Conservation (phyloP, 2,797 vertebrate genomes). For the Crocodylus rhombifer region DNA sequence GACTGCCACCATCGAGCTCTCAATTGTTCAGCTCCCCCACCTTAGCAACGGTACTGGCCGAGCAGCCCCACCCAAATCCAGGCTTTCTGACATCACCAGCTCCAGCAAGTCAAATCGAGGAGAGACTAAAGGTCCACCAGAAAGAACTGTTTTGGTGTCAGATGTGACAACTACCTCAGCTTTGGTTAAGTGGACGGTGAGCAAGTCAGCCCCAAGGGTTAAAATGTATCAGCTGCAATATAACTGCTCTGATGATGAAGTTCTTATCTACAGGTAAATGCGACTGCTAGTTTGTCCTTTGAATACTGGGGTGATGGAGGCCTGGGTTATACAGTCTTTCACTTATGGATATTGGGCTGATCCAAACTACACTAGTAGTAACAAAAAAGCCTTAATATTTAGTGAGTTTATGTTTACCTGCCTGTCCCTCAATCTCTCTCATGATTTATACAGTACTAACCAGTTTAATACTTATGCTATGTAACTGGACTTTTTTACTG, state of each 20-base stretch:
- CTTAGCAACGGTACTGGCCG: conserved; percentile 92
- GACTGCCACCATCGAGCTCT: conserved; percentile 93
- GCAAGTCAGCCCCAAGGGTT: conserved; percentile 93
- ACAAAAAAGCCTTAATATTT: rapidly evolving
- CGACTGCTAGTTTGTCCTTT: background rate
- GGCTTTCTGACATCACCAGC: conserved; percentile 97
- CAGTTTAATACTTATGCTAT: background rate
- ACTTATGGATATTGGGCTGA: background rate
- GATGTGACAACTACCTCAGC: conserved; percentile 96
- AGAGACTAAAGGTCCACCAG: conserved; percentile 89
- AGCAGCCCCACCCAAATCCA: conserved; percentile 90
- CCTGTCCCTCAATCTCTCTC: background rate
- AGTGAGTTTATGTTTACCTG: background rate
- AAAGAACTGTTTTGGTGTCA: conserved; percentile 91
- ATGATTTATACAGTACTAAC: background rate
- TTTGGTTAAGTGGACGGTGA: conserved; percentile 95
- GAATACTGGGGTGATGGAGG: background rate
- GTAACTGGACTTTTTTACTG: background rate
- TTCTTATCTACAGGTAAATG: conserved; percentile 97
- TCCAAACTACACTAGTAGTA: background rate
- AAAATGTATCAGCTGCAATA: conserved; percentile 99
- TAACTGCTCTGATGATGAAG: conserved; percentile 98
- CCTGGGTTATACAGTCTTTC: background rate
- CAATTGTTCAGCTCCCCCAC: conserved; percentile 97
- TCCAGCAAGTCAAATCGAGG: conserved; percentile 93